Percentiles rank a stretch among this genome's conserved stretches.
Evolutionary conservation across 1,140 invertebrate genomes (phyloP).

Genomic region (Drosophila varians): DNA sequence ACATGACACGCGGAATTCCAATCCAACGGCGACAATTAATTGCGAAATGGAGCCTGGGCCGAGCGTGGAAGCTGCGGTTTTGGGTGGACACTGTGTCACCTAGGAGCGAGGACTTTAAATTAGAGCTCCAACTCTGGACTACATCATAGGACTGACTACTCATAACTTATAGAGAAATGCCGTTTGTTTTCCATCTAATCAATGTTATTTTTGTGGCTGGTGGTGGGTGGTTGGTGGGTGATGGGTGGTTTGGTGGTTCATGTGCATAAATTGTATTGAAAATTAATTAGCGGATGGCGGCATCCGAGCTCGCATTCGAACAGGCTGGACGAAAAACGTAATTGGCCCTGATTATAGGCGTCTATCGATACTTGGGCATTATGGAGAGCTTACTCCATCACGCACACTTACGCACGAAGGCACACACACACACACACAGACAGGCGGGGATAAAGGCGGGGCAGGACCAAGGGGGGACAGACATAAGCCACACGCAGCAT

Average conservation of each 20-base stretch:
- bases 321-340: constrained; percentile 48
- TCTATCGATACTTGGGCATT: constrained; percentile 52
- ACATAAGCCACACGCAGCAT: constrained; percentile 58
- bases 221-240: not conserved
- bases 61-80: not conserved
- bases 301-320: not conserved
- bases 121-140: too few relatives aligned
- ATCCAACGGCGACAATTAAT: constrained; percentile 8
- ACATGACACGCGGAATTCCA: not conserved
- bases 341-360: constrained; percentile 69
- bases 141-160: too few relatives aligned
- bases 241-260: constrained; percentile 6
- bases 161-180: too few relatives aligned
- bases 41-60: not conserved
- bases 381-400: constrained; percentile 39
- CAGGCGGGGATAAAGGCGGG: not conserved
- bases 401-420: constrained; percentile 23
- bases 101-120: too few relatives aligned
- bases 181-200: not conserved
- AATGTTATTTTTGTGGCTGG: not conserved
- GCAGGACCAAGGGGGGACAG: constrained; percentile 11
- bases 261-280: constrained; percentile 59
- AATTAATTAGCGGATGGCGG: constrained; percentile 60
- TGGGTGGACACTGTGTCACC: not conserved
- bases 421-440: not conserved